Evolutionary conservation across 2,113 vertebrate species (phyloP).

Genomic region (Ellobius talpinus): DNA sequence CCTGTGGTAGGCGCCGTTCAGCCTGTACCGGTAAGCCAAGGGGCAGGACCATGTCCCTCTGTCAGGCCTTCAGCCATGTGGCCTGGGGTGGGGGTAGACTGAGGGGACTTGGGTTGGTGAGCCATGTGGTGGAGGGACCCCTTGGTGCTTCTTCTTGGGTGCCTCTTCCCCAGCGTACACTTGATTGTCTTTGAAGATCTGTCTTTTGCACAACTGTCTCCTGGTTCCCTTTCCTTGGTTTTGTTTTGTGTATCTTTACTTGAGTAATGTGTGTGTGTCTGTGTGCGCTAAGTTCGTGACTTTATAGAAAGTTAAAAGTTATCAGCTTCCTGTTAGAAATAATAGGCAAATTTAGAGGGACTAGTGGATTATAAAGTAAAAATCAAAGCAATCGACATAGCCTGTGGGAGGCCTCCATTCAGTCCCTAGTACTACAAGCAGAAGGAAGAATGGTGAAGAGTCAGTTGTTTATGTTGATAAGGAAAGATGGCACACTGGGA

Average conservation of each 20-base stretch:
- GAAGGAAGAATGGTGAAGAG: too few species aligned
- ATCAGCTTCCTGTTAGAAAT: not conserved
- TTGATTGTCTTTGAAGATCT: not conserved
- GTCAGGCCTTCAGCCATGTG: rapidly evolving
- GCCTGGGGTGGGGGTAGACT: too few species aligned
- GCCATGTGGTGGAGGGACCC: not conserved
- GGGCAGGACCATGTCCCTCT: rapidly evolving
- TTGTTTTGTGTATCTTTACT: not conserved
- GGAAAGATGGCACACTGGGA: not conserved
- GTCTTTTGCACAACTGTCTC: not conserved
- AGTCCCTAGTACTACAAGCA: not conserved
- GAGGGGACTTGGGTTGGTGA: not conserved
- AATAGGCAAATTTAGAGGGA: not conserved
- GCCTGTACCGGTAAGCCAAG: constrained; percentile 89
- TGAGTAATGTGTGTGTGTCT: not conserved
- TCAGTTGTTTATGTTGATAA: not conserved
- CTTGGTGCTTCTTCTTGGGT: too few species aligned
- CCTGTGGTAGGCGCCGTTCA: constrained; percentile 88
- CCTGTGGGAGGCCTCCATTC: not conserved
- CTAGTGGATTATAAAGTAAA: not conserved
- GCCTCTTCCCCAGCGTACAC: not conserved
- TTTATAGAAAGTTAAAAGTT: not conserved
- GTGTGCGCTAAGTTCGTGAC: not conserved
- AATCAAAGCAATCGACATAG: too few species aligned
- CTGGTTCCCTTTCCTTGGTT: not conserved